phyloP scores from a whole-genome alignment of 2,797 vertebrate species.

The Alca torda region DNA sequence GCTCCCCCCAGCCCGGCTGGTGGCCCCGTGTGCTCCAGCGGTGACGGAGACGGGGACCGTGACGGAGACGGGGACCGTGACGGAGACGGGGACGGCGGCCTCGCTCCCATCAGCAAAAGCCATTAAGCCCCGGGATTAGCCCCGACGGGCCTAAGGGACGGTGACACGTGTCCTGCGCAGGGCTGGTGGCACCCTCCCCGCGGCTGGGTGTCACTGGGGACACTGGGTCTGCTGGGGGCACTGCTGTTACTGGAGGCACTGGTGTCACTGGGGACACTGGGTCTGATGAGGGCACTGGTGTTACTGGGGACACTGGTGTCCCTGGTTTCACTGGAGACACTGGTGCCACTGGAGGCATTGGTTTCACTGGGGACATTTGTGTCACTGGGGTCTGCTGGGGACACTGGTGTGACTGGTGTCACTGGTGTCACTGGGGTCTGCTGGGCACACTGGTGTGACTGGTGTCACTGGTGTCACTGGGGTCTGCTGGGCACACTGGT shows the following conservation, averaged over 20 bases:
- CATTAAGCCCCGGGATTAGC: neutral
- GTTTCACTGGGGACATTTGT: no score
- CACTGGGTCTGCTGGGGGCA: neutral
- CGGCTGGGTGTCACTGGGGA: neutral
- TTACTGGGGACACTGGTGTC: no score
- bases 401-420: no score
- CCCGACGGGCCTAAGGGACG: accelerated
- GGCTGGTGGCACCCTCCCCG: neutral
- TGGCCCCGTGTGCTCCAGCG: neutral
- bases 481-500: no score
- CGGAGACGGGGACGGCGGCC: neutral
- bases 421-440: no score
- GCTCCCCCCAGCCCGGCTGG: accelerated
- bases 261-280: no score
- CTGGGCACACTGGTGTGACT: no score
- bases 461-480: no score
- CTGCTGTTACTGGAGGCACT: neutral
- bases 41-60: neutral
- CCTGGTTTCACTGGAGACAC: no score
- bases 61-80: neutral
- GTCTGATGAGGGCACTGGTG: no score
- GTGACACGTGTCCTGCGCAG: neutral
- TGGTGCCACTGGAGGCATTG: no score
- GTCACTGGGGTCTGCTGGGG: no score
- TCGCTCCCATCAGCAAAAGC: neutral